Evolutionary conservation across 92 coral and sea anemone genomes (phyloP), one percentile per base, ranked within the genome.

Genomic region (Chrysogorgia sp.): DNA sequence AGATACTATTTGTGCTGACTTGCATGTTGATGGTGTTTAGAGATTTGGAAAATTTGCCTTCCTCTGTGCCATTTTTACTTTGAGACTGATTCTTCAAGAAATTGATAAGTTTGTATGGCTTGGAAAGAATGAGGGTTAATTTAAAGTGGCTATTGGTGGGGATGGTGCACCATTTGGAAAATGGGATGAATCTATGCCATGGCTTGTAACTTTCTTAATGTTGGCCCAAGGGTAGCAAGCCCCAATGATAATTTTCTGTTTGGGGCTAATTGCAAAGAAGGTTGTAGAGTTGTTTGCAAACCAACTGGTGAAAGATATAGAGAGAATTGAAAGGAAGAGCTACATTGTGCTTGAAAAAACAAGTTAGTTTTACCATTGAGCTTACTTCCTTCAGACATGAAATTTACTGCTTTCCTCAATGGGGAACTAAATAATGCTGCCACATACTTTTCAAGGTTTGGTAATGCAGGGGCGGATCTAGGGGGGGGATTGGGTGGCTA

Each of bases 111-210:
- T 88, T 29, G 37, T 13, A 1, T 89, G 92, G 92, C 79, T 89
- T 75, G 86, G 88, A 26, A 66, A 60, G 34, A 37, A 57, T 25
- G 69, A 80, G 15, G 85, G 86, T 10, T 41, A 31, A 35, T 88
- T 88, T 23, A 67, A 66, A 57, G 81, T 76, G 25, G 84, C 75
- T 23, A 24, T 82, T 30, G 96, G 91, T 31, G 88, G 91, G 10
- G 91, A 90, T 47, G 89, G 94, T 3, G 87, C 87, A n/a, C 92
- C 85, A 34, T 88, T 86, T 78, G 92, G 90, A 3, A 86, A 89
- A 13, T 77, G 86, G 86, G 86, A 88, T 63, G 80, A 88, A 34
- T 85, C 86, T 0, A 69, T 75, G 79, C 61, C 92, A 10, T 88
- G 82, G 81, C 64, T 87, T 32, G 70, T 90, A 14, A 84, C 47